These are phyloP conservation scores for Dendrocincla fuliginosa DNA, from an alignment of 2,797 vertebrate species.

Conservation along the genomic window DNA sequence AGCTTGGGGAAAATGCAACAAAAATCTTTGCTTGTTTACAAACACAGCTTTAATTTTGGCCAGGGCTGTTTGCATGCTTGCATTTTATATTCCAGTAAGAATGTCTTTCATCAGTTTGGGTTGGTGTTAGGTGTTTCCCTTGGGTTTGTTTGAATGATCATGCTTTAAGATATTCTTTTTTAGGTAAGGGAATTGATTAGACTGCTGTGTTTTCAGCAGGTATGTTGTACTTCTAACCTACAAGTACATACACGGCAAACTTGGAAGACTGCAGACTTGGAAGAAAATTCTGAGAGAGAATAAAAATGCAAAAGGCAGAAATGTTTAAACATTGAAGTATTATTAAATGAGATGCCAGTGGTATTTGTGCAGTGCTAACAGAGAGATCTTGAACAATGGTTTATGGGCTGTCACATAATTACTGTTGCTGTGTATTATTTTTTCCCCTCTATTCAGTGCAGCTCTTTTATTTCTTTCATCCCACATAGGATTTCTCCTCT, in stretches of 20 bases:
- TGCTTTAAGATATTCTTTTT: neutral
- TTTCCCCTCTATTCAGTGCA: neutral
- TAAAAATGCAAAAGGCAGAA: neutral
- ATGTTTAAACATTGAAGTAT: neutral
- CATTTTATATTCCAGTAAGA: neutral
- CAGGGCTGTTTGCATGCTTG: neutral
- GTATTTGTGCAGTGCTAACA: neutral
- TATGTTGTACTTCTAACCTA: neutral
- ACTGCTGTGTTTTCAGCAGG: neutral
- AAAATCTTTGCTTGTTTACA: neutral
- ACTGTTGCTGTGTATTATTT: neutral
- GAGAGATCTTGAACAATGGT: neutral
- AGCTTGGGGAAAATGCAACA: neutral
- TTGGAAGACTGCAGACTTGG: neutral
- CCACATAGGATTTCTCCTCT: neutral
- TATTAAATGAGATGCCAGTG: neutral
- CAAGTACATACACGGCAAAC: neutral
- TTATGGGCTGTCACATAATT: neutral
- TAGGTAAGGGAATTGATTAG: neutral
- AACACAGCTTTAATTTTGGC: neutral
- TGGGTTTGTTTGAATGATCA: neutral
- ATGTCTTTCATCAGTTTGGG: neutral
- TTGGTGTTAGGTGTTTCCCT: neutral
- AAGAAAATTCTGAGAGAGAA: neutral
- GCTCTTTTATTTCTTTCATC: neutral